Conservation (phyloP, 2,888 invertebrate genomes). For the Macrosiphum euphorbiae region DNA sequence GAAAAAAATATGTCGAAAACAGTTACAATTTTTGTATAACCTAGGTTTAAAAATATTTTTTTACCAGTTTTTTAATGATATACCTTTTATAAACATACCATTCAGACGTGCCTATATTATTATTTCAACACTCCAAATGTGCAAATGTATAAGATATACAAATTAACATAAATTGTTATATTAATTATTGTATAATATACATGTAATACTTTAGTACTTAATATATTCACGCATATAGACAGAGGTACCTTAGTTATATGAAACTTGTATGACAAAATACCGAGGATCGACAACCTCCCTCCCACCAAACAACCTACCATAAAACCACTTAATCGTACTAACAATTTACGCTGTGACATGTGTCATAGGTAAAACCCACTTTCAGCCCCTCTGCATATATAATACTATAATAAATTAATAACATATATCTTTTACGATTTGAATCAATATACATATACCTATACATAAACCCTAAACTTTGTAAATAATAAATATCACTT, state of each 20-base stretch:
- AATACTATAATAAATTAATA: neutral
- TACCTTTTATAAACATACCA: no score
- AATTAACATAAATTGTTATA: neutral
- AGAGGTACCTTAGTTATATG: neutral
- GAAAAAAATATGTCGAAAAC: no score
- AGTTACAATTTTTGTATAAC: no score
- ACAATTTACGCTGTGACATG: neutral
- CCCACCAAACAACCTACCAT: neutral
- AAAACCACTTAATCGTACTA: slow-evolving; percentile 3
- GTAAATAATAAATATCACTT: neutral
- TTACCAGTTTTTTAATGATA: no score
- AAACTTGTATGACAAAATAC: neutral
- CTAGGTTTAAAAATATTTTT: no score
- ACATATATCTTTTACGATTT: neutral
- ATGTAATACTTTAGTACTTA: neutral
- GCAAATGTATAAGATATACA: neutral
- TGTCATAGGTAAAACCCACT: neutral
- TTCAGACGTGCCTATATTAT: neutral
- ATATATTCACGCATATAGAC: neutral
- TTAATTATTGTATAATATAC: neutral
- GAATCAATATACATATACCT: neutral
- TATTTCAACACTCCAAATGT: neutral
- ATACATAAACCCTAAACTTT: neutral
- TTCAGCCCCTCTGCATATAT: neutral
- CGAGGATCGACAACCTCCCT: neutral